Evolutionary conservation across 2,888 invertebrate species (phyloP), one percentile per base, ranked within the genome.

Genomic region (Eupeodes latifasciatus): DNA sequence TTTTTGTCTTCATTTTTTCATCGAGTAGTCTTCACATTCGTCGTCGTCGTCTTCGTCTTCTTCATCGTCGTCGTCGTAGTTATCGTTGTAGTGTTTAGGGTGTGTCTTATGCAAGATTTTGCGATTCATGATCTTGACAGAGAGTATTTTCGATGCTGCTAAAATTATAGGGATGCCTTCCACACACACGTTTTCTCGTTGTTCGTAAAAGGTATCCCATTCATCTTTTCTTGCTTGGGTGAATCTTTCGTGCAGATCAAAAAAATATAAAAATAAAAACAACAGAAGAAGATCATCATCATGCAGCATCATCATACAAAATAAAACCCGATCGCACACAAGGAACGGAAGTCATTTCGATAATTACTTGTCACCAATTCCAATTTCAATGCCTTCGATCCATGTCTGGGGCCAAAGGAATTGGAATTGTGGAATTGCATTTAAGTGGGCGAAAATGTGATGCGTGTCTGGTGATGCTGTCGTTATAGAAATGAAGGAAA

Each of bases 341-440:
- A 34, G 61, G 69, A 86, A 89, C 89, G 89, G 89, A 89, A 89
- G 89, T 89, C 85, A 89, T 85, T 89, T 89, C 76, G 88, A 89
- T 89, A 89, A 89, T 89, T 81, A 85, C 81, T 85, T 89, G 89
- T 89, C 89, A 83, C 89, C 81, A 85, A 85, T 85, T 79, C 62
- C 80, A 72, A 74, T 72, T 55, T 49, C 59, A 77, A 77, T 69
- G 57, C 27, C 62, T 64, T 61, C 47, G 76, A 71, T 66, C 40
- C 40, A 61, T 69, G 53, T 55, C 47, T 79, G 67, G 49, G 12
- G 55, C 19, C 19, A 55, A 51, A 36, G 40, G 40, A 40, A 40
- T 40, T 5, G 40, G 40, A 40, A 40, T 7, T 40, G 27, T 40
- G 57, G 53, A 55, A 67, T 67, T 57, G 51, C 19, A 72, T 72